Evolutionary conservation across 2,888 invertebrate genomes (phyloP).

Genomic region (Tinea pellionella): DNA sequence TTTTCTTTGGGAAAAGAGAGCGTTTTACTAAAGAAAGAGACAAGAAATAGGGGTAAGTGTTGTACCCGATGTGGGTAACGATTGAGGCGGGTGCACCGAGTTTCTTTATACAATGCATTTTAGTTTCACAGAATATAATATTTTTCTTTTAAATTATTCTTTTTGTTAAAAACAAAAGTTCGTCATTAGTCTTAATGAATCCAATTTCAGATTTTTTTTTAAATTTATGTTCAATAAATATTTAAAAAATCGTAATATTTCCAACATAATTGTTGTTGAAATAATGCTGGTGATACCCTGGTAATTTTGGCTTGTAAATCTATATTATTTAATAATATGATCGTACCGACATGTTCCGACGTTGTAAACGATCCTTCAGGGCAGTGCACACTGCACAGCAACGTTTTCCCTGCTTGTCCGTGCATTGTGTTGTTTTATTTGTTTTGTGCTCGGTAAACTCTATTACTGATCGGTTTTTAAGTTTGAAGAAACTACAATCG

Average conservation of each 20-base stretch:
- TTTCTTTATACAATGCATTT: slow-evolving; percentile 7
- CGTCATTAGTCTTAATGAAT: too few species aligned
- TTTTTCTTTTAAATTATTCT: neutral
- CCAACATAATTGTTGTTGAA: too few species aligned
- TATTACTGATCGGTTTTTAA: slow-evolving; percentile 61
- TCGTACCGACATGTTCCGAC: neutral
- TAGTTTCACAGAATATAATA: neutral
- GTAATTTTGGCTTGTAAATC: neutral
- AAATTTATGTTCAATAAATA: too few species aligned
- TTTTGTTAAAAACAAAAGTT: too few species aligned
- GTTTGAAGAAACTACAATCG: neutral
- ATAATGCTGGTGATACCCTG: too few species aligned
- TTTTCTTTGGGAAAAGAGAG: slow-evolving; percentile 45
- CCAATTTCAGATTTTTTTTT: too few species aligned
- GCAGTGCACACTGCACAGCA: slow-evolving; percentile 19
- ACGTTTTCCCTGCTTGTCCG: slow-evolving; percentile 29
- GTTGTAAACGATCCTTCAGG: neutral
- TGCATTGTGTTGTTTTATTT: slow-evolving; percentile 37
- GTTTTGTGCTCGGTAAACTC: slow-evolving; percentile 54
- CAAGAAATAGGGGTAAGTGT: slow-evolving; percentile 34
- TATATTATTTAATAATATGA: neutral
- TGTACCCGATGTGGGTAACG: slow-evolving; percentile 19
- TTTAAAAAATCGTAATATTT: too few species aligned
- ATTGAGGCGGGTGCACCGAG: slow-evolving; percentile 4
- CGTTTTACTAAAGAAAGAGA: slow-evolving; percentile 32